Base-by-base conservation (phyloP, 1,140 invertebrate species). In the Brachionus calyciflorus region DNA sequence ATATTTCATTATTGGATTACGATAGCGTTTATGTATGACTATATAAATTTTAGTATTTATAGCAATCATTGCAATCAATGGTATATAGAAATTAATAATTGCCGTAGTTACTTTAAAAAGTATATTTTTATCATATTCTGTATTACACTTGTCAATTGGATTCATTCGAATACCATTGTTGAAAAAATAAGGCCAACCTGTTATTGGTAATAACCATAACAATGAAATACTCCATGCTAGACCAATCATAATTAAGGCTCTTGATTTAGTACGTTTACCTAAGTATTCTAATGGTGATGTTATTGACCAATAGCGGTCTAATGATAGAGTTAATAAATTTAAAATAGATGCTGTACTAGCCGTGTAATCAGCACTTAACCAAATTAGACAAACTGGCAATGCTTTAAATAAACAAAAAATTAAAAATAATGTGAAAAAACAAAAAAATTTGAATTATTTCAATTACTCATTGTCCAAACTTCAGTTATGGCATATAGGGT, bases 341-440 rank as follows among this genome's bases (percentile, higher is more conserved):
- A 89, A 84, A 70, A 89, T 89, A 60, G 88, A 89, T 1, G 89
- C 89, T 1, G 89, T 89, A 75, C 86, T 87, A 28, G 89, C 89
- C 0, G 87, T 88, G 80, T 90, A 89, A 79, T 89, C 89, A 1
- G 88, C 81, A 0, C 87, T 85, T 24, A 88, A 78, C 86, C 86
- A 87, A 53, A 84, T 78, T 69, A 84, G 80, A 55, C 82, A 83
- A 9, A 83, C 60, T 19, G 60, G 60, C 9, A 65, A 6, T 44
- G 60, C 60, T 65, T 76, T 48, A 83, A 55, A 53, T 77, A 77
- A 19, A 82, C 80, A 81, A 49, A 49, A 81, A 68, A 24, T 24
- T 12, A 14, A 37, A 24, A 33, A 5, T 2, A 21, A 7, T 14
- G 1, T 14, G 26, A 51, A 19, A 49, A n/a, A 24, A 24, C 57